A percentile compares a stretch with the other conserved stretches of the same genome.
These are phyloP conservation scores for Armadillidium nasatum DNA, from an alignment of 1,140 invertebrate species.

Conservation along the genomic window DNA sequence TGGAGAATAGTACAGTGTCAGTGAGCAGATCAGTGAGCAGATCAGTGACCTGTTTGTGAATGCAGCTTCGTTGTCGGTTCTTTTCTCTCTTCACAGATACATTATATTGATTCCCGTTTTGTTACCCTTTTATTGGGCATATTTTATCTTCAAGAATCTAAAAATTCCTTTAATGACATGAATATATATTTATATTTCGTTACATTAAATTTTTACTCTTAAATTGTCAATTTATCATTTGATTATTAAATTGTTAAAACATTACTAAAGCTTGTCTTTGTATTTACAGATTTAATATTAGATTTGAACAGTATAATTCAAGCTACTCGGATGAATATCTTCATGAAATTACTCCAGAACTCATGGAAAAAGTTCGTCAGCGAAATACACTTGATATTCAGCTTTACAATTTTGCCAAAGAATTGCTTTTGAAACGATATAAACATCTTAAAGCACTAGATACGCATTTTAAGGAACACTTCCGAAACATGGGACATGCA, in stretches of 20 bases:
- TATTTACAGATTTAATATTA: conserved; percentile 35
- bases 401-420: conserved; percentile 88
- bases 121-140: too few relatives aligned
- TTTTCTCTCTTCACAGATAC: too few relatives aligned
- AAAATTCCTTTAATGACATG: too few relatives aligned
- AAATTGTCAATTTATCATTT: neutral
- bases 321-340: conserved; percentile 74
- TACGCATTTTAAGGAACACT: conserved; percentile 66
- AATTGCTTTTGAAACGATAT: conserved; percentile 80
- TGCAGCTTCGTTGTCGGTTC: too few relatives aligned
- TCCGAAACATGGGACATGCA: conserved; percentile 46
- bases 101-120: too few relatives aligned
- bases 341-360: conserved; percentile 63
- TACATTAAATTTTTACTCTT: neutral
- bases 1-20: too few relatives aligned
- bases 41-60: too few relatives aligned
- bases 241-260: neutral
- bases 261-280: neutral
- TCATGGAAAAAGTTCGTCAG: conserved; percentile 67
- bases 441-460: conserved; percentile 71
- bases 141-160: too few relatives aligned
- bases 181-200: too few relatives aligned
- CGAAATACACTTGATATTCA: conserved; percentile 87
- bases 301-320: conserved; percentile 70
- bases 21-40: too few relatives aligned